Conservation (phyloP, 2,888 invertebrate genomes). For the Meghimatium bilineatum region DNA sequence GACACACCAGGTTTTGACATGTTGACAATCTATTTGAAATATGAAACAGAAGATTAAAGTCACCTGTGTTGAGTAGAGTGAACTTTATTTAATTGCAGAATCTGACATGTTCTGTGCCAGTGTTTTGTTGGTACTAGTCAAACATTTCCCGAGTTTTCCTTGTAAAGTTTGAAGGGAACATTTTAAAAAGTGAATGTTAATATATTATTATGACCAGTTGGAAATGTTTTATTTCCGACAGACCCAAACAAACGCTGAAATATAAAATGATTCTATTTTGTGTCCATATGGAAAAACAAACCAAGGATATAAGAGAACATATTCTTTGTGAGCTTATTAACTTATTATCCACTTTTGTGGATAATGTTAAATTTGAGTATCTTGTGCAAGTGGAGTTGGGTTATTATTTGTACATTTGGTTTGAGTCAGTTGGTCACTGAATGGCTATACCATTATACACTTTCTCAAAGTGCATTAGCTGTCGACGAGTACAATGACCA, state of each 20-base stretch:
- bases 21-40: conserved; percentile 1
- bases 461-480: not conserved
- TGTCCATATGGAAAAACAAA: not conserved
- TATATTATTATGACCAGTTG: not conserved
- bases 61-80: conserved; percentile 9
- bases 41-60: not conserved
- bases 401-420: not conserved
- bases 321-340: not conserved
- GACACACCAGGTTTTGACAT: conserved; percentile 4
- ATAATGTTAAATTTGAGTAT: not conserved
- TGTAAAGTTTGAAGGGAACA: not conserved
- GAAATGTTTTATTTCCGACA: not conserved
- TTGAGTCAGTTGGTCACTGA: not conserved
- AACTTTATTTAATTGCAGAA: not conserved
- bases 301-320: not conserved
- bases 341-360: not conserved
- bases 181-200: not conserved
- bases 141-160: not conserved
- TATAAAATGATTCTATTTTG: not conserved
- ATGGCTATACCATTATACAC: not conserved
- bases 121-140: not conserved
- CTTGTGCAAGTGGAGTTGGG: not conserved
- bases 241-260: not conserved
- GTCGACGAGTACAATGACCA: not conserved
- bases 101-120: not conserved